These are phyloP conservation scores for Macrostomum lignano DNA, from an alignment of 1,140 invertebrate species.

Conservation along the genomic window DNA sequence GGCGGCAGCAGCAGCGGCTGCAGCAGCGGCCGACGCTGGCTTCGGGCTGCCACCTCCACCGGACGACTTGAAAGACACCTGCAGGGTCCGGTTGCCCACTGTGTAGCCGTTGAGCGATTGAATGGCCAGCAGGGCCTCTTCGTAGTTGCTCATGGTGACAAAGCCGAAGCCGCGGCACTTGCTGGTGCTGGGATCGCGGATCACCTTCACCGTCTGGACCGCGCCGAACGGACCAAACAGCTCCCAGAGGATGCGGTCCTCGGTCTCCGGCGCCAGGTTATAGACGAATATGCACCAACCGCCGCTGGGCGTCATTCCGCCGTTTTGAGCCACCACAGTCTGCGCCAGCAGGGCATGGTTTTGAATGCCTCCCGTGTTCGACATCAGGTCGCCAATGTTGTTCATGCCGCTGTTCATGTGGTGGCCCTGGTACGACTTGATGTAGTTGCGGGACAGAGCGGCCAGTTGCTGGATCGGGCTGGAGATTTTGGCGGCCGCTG, in stretches of 20 bases:
- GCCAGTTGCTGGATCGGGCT: too few relatives aligned
- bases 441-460: too few relatives aligned
- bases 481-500: too few relatives aligned
- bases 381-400: too few relatives aligned
- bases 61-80: conserved; percentile 88
- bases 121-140: conserved; percentile 83
- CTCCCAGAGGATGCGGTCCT: conserved; percentile 80
- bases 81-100: conserved; percentile 74
- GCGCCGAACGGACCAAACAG: conserved; percentile 83
- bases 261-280: conserved; percentile 72
- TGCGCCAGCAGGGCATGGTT: too few relatives aligned
- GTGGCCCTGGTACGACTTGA: too few relatives aligned
- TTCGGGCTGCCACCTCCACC: too few relatives aligned
- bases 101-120: conserved; percentile 89
- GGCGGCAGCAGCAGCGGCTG: too few relatives aligned
- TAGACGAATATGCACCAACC: conserved; percentile 67
- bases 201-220: conserved; percentile 65
- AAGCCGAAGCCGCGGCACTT: conserved; percentile 99
- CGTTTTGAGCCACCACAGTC: too few relatives aligned
- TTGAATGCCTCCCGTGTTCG: too few relatives aligned
- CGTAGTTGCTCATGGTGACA: conserved; percentile 97
- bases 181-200: conserved; percentile 34
- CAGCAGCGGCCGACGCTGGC: too few relatives aligned
- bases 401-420: too few relatives aligned
- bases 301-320: conserved; percentile 3